Conservation (phyloP, 2,113 vertebrate species). For the Paedocypris sp. region DNA sequence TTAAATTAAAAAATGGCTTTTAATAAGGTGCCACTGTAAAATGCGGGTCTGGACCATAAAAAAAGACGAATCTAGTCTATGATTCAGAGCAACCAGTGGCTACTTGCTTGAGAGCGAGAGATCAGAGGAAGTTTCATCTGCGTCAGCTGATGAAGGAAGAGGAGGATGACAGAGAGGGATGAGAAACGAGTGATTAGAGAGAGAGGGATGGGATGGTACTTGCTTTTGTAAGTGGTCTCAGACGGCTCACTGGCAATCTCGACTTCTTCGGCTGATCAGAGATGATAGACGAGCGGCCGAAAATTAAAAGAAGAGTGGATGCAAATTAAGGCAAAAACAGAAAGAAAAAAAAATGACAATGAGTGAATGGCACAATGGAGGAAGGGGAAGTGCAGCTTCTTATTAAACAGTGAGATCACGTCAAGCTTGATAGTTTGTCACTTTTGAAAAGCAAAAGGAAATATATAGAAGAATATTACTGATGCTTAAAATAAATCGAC, state of each 20-base stretch:
- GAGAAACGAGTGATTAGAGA: constrained; percentile 4
- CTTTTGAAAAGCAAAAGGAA: no score
- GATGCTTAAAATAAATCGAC: no score
- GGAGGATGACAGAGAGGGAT: constrained; percentile 10
- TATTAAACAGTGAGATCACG: not conserved
- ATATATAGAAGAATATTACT: no score
- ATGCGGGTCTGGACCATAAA: no score
- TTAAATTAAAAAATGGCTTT: no score
- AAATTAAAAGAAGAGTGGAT: constrained; percentile 23
- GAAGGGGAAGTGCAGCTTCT: not conserved
- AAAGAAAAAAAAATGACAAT: constrained; percentile 2
- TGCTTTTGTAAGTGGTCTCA: constrained; percentile 59
- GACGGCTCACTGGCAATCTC: constrained; percentile 43
- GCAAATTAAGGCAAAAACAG: constrained; percentile 9
- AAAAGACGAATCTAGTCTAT: not conserved
- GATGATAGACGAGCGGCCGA: constrained; percentile 21
- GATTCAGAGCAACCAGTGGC: constrained; percentile 6
- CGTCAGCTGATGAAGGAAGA: constrained; percentile 17
- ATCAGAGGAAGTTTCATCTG: constrained; percentile 22
- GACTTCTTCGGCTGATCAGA: constrained; percentile 42
- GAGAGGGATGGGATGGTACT: constrained; percentile 43
- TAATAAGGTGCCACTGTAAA: no score
- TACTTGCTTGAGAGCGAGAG: constrained; percentile 51
- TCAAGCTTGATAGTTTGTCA: not conserved
- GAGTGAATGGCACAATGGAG: not conserved